Evolutionary conservation across 2,888 invertebrate genomes (phyloP), one percentile per base, ranked within the genome.

Genomic region (Eremobia ochroleuca): DNA sequence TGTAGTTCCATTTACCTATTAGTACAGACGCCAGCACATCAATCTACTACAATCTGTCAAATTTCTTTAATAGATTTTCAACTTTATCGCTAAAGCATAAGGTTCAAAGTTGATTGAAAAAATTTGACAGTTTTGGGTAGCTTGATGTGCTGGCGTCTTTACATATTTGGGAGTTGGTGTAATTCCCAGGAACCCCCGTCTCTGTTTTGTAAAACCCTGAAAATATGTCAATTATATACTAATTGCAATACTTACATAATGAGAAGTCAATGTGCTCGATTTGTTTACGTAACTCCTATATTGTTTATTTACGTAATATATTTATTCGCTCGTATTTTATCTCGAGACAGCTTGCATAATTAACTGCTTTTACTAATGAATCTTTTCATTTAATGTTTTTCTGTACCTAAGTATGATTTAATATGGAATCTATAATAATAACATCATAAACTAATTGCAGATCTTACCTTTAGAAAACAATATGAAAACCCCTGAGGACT

Each of bases 381-480:
- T 43, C 25, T 71, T 59, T 28, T 59, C 15, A 69, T 71, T 34
- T 28, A 31, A 31, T 67, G 13, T n/a, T 55, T 25, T 61, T 65
- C 61, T 58, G 3, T 34, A 67, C 49, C 6, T 28, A 15, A 31
- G 31, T 64, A 4, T 62, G 40, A 15, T 59, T 55, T 76, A 34
- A 28, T 46, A n/a, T 15, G 21, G 28, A 18, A 65, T 37, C 18
- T 68, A 28, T 69, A 79, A 65, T 74, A 70, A 83, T 83, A 25
- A 61, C 49, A 37, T 52, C 18, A 11, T 77, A 46, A 65, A 81
- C 73, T 79, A 72, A 74, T 81, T 78, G 67, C 92, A 98, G 98
- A 97, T 99, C 70, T 96, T 99, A 72, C 99, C 99, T 0, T 95
- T 99, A 85, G 99, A 99, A 95, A 99, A 99, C 94, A 98, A 98